A percentile compares a stretch with the other conserved stretches of the same genome.
These are phyloP conservation scores for Nomia melanderi DNA, from an alignment of 1,140 invertebrate species.

Conservation along the genomic window DNA sequence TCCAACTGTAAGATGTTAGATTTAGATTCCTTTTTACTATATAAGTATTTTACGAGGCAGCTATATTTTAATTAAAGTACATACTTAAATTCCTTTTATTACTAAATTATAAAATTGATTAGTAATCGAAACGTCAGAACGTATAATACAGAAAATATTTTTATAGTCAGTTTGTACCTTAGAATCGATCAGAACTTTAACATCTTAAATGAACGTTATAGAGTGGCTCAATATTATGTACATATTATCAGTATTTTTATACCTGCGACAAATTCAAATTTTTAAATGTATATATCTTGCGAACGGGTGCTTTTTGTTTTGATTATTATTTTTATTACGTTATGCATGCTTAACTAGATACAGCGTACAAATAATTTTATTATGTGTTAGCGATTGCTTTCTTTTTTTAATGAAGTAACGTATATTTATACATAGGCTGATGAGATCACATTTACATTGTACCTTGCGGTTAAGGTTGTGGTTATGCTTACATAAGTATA, in stretches of 20 bases:
- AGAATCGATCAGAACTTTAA: neutral
- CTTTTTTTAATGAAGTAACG: conserved; percentile 33
- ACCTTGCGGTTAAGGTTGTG: conserved; percentile 42
- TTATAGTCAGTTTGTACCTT: neutral
- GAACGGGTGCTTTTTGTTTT: conserved; percentile 27
- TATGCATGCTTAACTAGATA: conserved; percentile 39
- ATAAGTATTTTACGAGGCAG: conserved; percentile 23
- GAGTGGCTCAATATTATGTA: conserved; percentile 5
- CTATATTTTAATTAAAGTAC: conserved; percentile 35
- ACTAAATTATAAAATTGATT: conserved; percentile 12
- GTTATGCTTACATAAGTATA: conserved; percentile 37
- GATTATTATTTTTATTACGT: conserved; percentile 26
- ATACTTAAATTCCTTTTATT: conserved; percentile 7
- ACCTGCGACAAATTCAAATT: conserved; percentile 34
- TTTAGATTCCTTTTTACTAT: neutral
- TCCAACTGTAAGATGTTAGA: conserved; percentile 25
- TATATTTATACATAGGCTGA: conserved; percentile 40
- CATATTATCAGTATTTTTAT: conserved; percentile 48
- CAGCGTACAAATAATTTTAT: conserved; percentile 25
- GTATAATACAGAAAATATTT: neutral
- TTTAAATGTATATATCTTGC: conserved; percentile 35
- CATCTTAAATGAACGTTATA: neutral
- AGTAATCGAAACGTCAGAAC: conserved; percentile 5
- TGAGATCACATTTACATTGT: conserved; percentile 30
- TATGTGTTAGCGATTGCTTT: conserved; percentile 28